Percentiles rank a stretch among this genome's conserved stretches.
Conservation (phyloP, 2,797 vertebrate genomes). For the Okamejei kenojei region DNA sequence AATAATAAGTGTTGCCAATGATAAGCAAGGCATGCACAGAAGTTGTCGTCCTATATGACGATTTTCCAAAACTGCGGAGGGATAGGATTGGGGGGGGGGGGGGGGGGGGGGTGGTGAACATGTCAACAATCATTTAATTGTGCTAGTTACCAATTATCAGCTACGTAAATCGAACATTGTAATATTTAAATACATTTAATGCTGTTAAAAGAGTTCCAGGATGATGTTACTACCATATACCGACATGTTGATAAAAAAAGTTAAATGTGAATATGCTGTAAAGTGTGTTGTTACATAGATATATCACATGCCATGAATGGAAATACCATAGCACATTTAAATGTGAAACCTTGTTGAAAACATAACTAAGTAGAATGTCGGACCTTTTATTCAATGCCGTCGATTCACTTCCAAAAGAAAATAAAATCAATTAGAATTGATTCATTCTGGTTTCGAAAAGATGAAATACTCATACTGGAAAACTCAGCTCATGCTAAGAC, state of each 20-base stretch:
- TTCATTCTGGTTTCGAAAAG: conserved; percentile 23
- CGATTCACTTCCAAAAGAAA: conserved; percentile 21
- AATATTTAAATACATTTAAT: conserved; percentile 29
- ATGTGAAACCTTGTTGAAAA: conserved; percentile 30
- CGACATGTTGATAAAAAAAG: conserved; percentile 22
- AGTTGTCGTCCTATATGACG: conserved; percentile 46
- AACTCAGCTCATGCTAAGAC: conserved; percentile 12
- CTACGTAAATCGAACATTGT: conserved; percentile 36
- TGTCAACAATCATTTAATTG: conserved; percentile 38
- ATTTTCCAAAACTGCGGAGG: conserved; percentile 21
- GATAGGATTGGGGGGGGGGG: neutral
- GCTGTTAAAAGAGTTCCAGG: conserved; percentile 28
- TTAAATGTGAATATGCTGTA: conserved; percentile 37
- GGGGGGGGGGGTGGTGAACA: neutral
- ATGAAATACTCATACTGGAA: neutral
- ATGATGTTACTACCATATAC: conserved; percentile 28
- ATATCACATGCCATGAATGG: conserved; percentile 31
- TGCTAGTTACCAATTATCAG: conserved; percentile 35
- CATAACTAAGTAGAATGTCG: neutral
- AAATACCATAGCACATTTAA: conserved; percentile 1
- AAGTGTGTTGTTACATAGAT: conserved; percentile 35
- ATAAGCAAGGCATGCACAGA: conserved; percentile 63
- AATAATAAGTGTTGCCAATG: conserved; percentile 52
- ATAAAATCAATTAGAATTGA: conserved; percentile 23
- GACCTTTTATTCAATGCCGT: neutral